These are phyloP conservation scores for Anguilla obscura DNA, from an alignment of 2,797 vertebrate genomes.

Conservation along the genomic window DNA sequence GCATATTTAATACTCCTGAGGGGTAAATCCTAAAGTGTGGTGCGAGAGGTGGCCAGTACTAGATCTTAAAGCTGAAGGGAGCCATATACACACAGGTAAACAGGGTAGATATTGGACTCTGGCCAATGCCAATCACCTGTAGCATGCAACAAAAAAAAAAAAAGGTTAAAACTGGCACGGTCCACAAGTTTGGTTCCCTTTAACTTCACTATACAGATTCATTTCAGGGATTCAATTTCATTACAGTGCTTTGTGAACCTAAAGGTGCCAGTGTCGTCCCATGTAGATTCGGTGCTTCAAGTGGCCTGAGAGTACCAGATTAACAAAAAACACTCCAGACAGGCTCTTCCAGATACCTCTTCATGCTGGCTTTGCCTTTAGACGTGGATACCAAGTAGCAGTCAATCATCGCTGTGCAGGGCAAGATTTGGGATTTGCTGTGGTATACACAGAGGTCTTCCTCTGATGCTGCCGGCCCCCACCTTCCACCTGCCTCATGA, in stretches of 20 bases:
- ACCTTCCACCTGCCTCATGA: background rate
- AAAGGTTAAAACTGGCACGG: background rate
- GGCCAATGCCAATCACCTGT: background rate
- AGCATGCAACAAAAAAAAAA: background rate
- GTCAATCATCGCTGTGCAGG: background rate
- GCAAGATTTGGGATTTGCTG: background rate
- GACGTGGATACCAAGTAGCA: background rate
- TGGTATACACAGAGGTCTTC: background rate
- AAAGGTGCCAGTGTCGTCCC: background rate
- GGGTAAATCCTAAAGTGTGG: background rate
- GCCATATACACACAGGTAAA: background rate
- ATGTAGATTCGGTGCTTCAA: background rate
- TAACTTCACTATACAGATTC: background rate
- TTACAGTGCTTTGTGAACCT: background rate
- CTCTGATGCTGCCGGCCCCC: background rate
- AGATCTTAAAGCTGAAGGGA: background rate
- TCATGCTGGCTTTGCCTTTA: background rate
- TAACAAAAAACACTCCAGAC: background rate
- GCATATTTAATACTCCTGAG: background rate
- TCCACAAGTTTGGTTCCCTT: constrained; percentile 7
- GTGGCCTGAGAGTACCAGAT: background rate
- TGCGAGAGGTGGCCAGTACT: background rate
- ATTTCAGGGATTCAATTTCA: background rate
- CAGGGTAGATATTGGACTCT: background rate
- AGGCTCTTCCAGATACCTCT: background rate